Evolutionary conservation across 2,113 vertebrate genomes (phyloP), one percentile per base, ranked within the genome.

Genomic region (Albula goreensis): DNA sequence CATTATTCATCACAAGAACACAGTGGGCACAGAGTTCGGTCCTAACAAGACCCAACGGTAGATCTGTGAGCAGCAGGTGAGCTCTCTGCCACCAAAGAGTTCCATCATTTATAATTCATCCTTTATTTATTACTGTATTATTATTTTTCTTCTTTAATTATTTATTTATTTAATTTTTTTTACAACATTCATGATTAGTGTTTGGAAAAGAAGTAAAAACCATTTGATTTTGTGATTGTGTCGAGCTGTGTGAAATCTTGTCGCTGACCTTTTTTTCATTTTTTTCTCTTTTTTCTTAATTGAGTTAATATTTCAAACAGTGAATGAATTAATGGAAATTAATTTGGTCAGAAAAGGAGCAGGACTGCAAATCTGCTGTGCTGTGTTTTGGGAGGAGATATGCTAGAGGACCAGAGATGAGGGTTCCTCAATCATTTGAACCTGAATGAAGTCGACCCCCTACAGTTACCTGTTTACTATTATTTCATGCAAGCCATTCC

Each of bases 1-100:
- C 95, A 93, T 91, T 91, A 94, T 93, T 92, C 91, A 93, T 89
- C 87, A 91, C 86, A 92, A 89, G 90, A 90, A 85, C 86, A 66
- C 86, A 80, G 84, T 85, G 85, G 88, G 83, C 87, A 85, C 82
- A 88, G 82, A 12, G 50, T 41, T 50, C 5, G 10, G 49, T 74
- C 83, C 80, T 80, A 88, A 83, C 80, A 22, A 53, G 63, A 83
- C 81, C 82, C 52, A 31, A 9, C 31, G 70, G 25, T 74, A n/a
- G 22, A 74, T 25, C 8, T 74, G 70, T 74, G 8, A 9, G 70
- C 70, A 74, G 10, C 70, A 74, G 70, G 70, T 74, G 70, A 74
- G 70, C 31, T 74, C n/a, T 74, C 22, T 74, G n/a, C 70, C 22
- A 74, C n/a, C 70, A 74, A 31, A 25, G 70, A 9, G n/a, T 74